Percentiles rank a stretch among this genome's conserved stretches.
phyloP scores from a whole-genome alignment of 64 coral and sea anemone genomes.

The Pocillopora verrucosa region DNA sequence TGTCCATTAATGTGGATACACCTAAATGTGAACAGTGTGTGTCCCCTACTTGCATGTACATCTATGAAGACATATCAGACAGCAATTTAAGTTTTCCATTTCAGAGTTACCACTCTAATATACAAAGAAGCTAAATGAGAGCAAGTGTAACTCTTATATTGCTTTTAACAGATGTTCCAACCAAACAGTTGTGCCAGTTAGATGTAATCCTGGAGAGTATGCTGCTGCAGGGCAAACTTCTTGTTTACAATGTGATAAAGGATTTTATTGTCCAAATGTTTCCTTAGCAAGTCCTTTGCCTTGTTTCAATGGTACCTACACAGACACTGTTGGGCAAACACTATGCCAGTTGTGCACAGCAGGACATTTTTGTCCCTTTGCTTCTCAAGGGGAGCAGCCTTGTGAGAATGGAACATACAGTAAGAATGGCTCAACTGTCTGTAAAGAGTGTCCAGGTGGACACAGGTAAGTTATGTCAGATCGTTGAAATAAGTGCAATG shows the following conservation, averaged over 20 bases:
- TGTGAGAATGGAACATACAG: conserved; percentile 85
- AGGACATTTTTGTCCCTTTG: conserved; percentile 62
- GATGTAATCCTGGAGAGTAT: conserved; percentile 73
- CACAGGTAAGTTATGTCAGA: conserved; percentile 40
- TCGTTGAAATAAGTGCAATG: too few relatives aligned
- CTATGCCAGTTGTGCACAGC: conserved; percentile 58
- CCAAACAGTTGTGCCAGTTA: conserved; percentile 63
- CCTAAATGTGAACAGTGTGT: too few relatives aligned
- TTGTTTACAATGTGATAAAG: conserved; percentile 69
- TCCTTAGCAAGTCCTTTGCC: conserved; percentile 59
- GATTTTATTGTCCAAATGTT: conserved; percentile 74
- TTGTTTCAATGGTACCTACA: conserved; percentile 84
- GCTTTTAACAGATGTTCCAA: conserved; percentile 63
- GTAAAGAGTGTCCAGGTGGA: conserved; percentile 83
- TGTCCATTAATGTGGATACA: too few relatives aligned
- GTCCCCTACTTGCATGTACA: too few relatives aligned
- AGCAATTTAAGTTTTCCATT: too few relatives aligned
- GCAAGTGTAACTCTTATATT: too few relatives aligned
- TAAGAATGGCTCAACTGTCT: conserved; percentile 64
- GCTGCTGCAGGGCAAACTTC: conserved; percentile 59
- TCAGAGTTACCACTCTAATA: too few relatives aligned
- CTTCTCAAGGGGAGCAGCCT: conserved; percentile 47
- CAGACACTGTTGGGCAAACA: conserved; percentile 34
- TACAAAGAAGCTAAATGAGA: too few relatives aligned
- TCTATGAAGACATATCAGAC: too few relatives aligned